Evolutionary conservation across 2,888 invertebrate genomes (phyloP).

Genomic region (Synanthedon formicaeformis): DNA sequence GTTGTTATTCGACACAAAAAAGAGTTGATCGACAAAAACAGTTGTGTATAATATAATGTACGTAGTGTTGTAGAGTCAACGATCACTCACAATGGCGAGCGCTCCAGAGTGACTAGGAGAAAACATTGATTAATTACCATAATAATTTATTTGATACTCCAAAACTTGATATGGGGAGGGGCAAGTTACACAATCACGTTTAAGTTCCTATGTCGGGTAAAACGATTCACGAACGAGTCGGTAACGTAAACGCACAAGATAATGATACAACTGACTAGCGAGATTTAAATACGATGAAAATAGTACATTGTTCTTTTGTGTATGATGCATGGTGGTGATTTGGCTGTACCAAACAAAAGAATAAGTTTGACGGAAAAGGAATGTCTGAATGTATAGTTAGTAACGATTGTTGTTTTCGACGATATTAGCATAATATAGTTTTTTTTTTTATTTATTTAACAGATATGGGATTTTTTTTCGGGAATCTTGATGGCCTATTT

Average conservation of each 20-base stretch:
- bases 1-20: conserved; percentile 18
- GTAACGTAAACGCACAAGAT: conserved; percentile 34
- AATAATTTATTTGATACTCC: conserved; percentile 71
- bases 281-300: conserved; percentile 53
- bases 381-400: conserved; percentile 51
- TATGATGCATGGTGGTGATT: conserved; percentile 65
- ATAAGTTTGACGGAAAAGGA: conserved; percentile 59
- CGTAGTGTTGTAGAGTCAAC: conserved; percentile 33
- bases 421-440: conserved; percentile 49
- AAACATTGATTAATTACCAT: conserved; percentile 72
- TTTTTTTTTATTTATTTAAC: conserved; percentile 22
- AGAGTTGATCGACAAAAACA: conserved; percentile 45
- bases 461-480: conserved; percentile 19
- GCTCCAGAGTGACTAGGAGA: conserved; percentile 63
- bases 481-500: neutral
- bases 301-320: conserved; percentile 55
- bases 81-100: conserved; percentile 62
- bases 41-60: conserved; percentile 31
- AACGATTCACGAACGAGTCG: conserved; percentile 18
- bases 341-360: conserved; percentile 65
- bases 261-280: conserved; percentile 24
- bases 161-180: conserved; percentile 63
- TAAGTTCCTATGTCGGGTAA: conserved; percentile 27
- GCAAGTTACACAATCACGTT: conserved; percentile 51
- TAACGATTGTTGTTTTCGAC: conserved; percentile 49